Conservation (phyloP, 2,113 vertebrate genomes). For the Oncorhynchus gorbuscha region DNA sequence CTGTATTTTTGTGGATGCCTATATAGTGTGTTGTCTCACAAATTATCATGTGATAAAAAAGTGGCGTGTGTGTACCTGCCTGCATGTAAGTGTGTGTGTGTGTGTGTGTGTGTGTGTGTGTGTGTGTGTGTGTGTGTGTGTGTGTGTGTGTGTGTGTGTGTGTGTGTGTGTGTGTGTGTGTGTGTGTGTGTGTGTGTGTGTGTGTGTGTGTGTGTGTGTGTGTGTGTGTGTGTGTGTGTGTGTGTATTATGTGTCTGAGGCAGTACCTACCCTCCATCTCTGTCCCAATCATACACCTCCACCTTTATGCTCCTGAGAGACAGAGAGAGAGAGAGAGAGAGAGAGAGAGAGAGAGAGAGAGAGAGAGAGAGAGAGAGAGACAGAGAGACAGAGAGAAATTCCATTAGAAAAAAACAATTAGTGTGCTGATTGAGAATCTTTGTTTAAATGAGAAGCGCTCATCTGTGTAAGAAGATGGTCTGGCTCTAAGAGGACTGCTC, state of each 20-base stretch:
- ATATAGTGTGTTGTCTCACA: no score
- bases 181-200: no score
- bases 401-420: conserved; percentile 41
- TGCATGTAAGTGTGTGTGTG: no score
- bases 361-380: neutral
- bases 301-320: conserved; percentile 85
- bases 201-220: no score
- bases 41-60: no score
- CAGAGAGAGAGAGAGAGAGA: conserved; percentile 27
- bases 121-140: no score
- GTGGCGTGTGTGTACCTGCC: no score
- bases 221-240: no score
- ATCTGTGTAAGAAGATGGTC: conserved; percentile 13
- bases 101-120: fast-evolving
- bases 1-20: no score
- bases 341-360: neutral
- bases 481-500: neutral
- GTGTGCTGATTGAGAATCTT: conserved; percentile 20
- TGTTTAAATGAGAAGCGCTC: conserved; percentile 8
- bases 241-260: neutral
- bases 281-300: conserved; percentile 95
- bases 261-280: conserved; percentile 82
- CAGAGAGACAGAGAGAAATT: conserved; percentile 7
- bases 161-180: no score
- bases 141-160: no score